Base-by-base conservation (phyloP, 2,113 vertebrate genomes). In the Carettochelys insculpta region DNA sequence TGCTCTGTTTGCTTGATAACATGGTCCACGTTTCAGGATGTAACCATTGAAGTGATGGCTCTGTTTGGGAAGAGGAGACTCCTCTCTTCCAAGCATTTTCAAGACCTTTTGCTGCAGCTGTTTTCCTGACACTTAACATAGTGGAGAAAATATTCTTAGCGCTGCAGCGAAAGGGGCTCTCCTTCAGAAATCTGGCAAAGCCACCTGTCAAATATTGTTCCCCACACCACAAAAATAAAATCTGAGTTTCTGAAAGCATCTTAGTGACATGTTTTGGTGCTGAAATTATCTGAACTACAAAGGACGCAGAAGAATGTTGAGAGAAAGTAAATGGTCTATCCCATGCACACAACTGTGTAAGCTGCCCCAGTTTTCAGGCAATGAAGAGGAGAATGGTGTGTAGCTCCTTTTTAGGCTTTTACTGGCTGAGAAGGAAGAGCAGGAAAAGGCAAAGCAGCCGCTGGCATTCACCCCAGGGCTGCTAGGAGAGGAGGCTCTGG, bases 381-480 rank as follows among this genome's bases (percentile, higher is more conserved):
- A 4, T 34, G 80, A 68, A 90, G 43, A 20, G 82, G n/a, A 92
- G 65, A 24, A 54, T 87, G 87, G 48, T 75, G 77, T 68, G 82
- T 77, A 54, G 68, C 58, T 92, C 43, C 85, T 58, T 75, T 75
- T 11, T 45, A 95, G 93, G 29, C 11, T 65, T 54, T 78, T 3
- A 16, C 79, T 71, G 92, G 81, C 75, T 87, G 31, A 22, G n/a
- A 22, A n/a, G 38, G 53, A 51, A 53, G 50, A 90, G 11, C 25
- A 38, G 73, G 25, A n/a, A 90, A 80, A 79, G 92, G 11, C 77
- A 27, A 45, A 75, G 41, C 25, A 6, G 12, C 41, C 71, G 45
- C 4, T 29, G 47, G 82, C 38, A 34, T 29, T 75, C 88, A 54
- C 56, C 93, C 86, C 90, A 95, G 95, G 91, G 92, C 92, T 95